Evolutionary conservation across 2,113 vertebrate genomes (phyloP).

Genomic region (Myotis lucifugus): DNA sequence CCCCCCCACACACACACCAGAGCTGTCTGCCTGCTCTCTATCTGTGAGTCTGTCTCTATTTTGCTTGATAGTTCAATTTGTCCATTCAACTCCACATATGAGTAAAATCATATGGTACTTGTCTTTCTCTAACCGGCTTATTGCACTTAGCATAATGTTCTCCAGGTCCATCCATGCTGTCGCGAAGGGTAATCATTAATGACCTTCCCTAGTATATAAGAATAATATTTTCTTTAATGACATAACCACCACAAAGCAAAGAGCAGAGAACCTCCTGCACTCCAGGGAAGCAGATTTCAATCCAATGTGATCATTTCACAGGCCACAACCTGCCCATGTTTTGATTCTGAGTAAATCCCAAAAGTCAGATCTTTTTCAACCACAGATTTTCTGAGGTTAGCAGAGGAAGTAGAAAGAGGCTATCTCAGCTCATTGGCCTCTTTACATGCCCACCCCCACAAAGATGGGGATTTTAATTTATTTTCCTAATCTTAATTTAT

Average conservation of each 20-base stretch:
- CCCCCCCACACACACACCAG: neutral
- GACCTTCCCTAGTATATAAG: neutral
- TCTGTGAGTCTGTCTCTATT: neutral
- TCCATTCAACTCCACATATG: neutral
- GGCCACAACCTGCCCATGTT: neutral
- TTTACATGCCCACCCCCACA: neutral
- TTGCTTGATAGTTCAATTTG: neutral
- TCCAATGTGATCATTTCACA: neutral
- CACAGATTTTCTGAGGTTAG: slow-evolving; percentile 26
- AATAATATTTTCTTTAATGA: slow-evolving; percentile 54
- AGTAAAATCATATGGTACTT: neutral
- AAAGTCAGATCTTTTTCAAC: slow-evolving; percentile 12
- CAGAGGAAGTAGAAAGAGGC: neutral
- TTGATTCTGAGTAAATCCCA: neutral
- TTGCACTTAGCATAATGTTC: neutral
- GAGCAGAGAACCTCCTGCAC: neutral
- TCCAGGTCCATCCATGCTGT: neutral
- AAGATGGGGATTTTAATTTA: neutral
- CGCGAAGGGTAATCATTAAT: neutral
- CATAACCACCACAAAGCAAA: neutral
- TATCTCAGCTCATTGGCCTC: neutral
- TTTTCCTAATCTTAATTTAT: neutral
- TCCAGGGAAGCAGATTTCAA: neutral
- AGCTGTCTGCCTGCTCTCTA: neutral
- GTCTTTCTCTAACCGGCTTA: neutral